These are phyloP conservation scores for Falco columbarius DNA, from an alignment of 2,797 vertebrate genomes.

Conservation along the genomic window DNA sequence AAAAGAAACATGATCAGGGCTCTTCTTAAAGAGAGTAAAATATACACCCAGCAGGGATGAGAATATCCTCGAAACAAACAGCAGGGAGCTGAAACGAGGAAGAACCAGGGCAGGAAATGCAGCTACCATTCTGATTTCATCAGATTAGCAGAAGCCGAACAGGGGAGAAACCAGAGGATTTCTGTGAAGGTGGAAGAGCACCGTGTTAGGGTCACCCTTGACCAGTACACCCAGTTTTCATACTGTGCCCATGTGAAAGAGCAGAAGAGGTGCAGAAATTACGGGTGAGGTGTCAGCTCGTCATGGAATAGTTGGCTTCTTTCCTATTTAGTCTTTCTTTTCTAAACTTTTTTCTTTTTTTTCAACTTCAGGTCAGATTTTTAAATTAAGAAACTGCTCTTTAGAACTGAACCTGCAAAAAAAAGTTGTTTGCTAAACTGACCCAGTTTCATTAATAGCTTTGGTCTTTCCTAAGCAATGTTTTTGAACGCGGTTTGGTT, in stretches of 20 bases:
- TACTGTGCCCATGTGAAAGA: background rate
- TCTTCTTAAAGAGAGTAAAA: slow-evolving; percentile 48
- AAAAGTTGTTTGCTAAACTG: background rate
- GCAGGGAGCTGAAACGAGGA: slow-evolving; percentile 35
- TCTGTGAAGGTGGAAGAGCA: background rate
- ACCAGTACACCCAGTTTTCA: background rate
- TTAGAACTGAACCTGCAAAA: background rate
- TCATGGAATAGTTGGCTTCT: background rate
- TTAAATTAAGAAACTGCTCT: background rate
- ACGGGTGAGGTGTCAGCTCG: background rate
- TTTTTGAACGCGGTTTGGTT: background rate
- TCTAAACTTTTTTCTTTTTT: background rate
- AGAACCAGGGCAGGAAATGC: slow-evolving; percentile 50
- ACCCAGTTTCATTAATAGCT: background rate
- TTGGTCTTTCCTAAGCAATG: background rate
- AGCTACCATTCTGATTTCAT: slow-evolving; percentile 50
- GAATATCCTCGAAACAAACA: slow-evolving; percentile 66
- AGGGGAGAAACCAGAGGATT: background rate
- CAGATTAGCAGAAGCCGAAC: slow-evolving; percentile 1
- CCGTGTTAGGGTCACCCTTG: background rate
- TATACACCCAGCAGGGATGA: slow-evolving; percentile 64
- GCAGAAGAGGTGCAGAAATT: background rate
- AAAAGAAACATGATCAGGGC: slow-evolving; percentile 59
- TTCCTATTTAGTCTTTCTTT: background rate
- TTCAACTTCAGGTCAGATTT: background rate